phyloP scores from a whole-genome alignment of 1,140 invertebrate species.

The Micrasema longulum region DNA sequence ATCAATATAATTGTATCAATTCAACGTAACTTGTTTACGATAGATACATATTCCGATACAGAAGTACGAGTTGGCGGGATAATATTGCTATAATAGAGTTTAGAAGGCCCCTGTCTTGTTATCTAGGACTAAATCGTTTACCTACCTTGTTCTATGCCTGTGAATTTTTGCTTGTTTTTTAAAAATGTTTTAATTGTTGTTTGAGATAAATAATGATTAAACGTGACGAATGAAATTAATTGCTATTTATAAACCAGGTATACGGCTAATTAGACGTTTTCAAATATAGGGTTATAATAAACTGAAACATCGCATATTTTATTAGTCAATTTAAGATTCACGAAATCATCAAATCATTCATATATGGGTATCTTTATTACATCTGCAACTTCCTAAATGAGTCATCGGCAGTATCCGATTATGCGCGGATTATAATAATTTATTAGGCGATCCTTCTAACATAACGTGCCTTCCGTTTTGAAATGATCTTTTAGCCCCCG shows the following conservation, averaged over 20 bases:
- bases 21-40: not conserved
- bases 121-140: too few species aligned
- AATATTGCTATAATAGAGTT: too few species aligned
- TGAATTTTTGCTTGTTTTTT: too few species aligned
- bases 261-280: too few species aligned
- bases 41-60: too few species aligned
- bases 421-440: not conserved
- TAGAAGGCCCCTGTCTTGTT: too few species aligned
- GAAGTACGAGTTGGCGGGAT: too few species aligned
- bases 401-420: not conserved
- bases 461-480: conserved; percentile 4
- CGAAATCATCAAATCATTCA: not conserved
- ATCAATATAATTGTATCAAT: not conserved
- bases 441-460: not conserved
- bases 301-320: not conserved
- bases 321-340: not conserved
- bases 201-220: too few species aligned
- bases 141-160: too few species aligned
- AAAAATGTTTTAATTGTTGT: too few species aligned
- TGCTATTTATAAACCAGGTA: too few species aligned
- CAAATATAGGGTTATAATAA: not conserved
- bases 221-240: too few species aligned
- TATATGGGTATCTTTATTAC: not conserved
- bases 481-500: not conserved
- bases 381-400: conserved; percentile 1